Evolutionary conservation across 2,113 vertebrate genomes (phyloP).

Genomic region (Phalacrocorax carbo): DNA sequence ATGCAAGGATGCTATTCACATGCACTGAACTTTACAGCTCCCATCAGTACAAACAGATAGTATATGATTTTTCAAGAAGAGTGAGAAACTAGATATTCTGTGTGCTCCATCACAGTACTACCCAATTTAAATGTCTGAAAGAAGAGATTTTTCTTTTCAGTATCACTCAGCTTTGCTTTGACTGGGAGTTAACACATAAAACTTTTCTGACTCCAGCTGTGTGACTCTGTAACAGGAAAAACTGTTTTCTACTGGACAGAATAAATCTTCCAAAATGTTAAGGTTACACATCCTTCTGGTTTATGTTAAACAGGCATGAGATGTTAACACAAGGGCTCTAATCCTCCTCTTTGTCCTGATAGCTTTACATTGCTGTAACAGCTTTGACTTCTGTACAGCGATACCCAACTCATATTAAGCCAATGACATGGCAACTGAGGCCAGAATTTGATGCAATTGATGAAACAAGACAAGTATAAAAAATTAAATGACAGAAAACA

Average conservation of each 20-base stretch:
- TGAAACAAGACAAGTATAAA: too few relatives aligned
- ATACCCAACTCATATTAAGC: too few relatives aligned
- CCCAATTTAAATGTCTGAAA: neutral
- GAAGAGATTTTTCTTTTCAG: neutral
- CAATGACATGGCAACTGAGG: too few relatives aligned
- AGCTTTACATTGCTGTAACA: neutral
- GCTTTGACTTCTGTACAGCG: too few relatives aligned
- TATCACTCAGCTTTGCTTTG: neutral
- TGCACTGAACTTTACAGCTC: neutral
- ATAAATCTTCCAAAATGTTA: fast-evolving
- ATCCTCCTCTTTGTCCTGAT: neutral
- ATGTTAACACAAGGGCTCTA: fast-evolving
- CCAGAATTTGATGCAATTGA: too few relatives aligned
- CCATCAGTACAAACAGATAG: neutral
- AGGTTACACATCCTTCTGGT: neutral
- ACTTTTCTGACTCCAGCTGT: neutral
- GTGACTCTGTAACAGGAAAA: neutral
- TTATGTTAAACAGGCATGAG: neutral
- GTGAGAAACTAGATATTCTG: neutral
- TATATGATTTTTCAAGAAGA: neutral
- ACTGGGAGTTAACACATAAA: neutral
- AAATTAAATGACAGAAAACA: too few relatives aligned
- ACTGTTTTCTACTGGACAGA: neutral
- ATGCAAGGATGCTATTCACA: neutral
- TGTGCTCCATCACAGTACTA: too few relatives aligned